Conservation (phyloP, 2,888 invertebrate genomes). For the Chromoteleia sp. region DNA sequence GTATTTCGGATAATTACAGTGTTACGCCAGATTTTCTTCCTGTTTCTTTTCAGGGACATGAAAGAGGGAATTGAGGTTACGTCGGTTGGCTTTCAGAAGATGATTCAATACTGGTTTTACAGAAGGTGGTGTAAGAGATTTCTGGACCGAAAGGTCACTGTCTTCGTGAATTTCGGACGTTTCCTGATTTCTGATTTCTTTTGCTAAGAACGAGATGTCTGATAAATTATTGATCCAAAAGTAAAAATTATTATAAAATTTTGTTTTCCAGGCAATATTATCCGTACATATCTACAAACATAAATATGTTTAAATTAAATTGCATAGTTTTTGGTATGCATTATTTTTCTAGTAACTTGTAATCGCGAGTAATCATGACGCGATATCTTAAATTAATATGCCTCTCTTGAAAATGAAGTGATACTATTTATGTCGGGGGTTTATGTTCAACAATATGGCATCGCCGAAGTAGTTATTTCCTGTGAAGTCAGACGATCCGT, state of each 20-base stretch:
- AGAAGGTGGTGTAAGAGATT: neutral
- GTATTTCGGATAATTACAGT: conserved; percentile 64
- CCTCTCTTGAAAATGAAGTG: neutral
- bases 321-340: too few relatives aligned
- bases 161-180: neutral
- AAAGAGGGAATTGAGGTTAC: conserved; percentile 23
- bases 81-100: conserved; percentile 23
- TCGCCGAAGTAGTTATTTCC: conserved; percentile 59
- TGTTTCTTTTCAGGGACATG: conserved; percentile 34
- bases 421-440: conserved; percentile 20
- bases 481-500: conserved; percentile 59
- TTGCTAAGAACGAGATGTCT: neutral
- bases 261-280: too few relatives aligned
- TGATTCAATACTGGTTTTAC: conserved; percentile 13
- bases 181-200: neutral
- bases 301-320: too few relatives aligned
- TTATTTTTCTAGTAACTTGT: too few relatives aligned
- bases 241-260: too few relatives aligned
- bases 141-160: conserved; percentile 12
- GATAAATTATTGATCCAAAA: conserved; percentile 5
- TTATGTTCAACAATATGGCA: conserved; percentile 47
- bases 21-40: conserved; percentile 60
- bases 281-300: too few relatives aligned
- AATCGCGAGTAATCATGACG: neutral
- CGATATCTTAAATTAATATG: neutral